Percentiles rank a stretch among this genome's conserved stretches.
These are phyloP conservation scores for Leptatherina wallacei DNA, from an alignment of 2,797 vertebrate species.

Conservation along the genomic window DNA sequence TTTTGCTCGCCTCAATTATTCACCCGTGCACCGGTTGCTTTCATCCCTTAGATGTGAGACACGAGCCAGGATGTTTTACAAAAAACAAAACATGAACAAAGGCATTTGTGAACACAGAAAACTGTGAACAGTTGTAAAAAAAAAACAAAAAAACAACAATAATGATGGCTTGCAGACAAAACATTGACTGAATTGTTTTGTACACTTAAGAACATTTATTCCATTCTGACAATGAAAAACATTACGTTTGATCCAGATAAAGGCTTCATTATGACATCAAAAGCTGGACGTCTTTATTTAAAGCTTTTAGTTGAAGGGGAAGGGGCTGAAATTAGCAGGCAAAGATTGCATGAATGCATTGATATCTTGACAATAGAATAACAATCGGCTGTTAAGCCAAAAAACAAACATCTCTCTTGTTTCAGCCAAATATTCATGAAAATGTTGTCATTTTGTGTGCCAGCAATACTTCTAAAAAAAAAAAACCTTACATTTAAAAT, in stretches of 20 bases:
- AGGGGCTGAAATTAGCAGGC: neutral
- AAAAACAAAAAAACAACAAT: neutral
- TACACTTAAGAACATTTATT: neutral
- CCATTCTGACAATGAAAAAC: neutral
- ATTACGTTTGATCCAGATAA: neutral
- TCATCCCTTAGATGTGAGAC: slow-evolving; percentile 59
- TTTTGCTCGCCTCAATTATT: slow-evolving; percentile 62
- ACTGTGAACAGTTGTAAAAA: no score
- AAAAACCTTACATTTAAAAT: neutral
- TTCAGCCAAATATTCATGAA: neutral
- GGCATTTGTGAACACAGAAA: slow-evolving; percentile 5
- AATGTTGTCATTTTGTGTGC: neutral
- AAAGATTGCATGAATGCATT: neutral
- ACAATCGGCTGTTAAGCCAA: neutral
- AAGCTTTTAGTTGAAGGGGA: neutral
- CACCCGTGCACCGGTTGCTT: slow-evolving; percentile 56
- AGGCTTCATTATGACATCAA: neutral
- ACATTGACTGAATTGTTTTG: slow-evolving; percentile 9
- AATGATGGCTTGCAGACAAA: slow-evolving; percentile 22
- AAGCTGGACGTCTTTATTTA: neutral
- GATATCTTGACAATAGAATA: neutral
- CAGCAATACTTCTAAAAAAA: neutral
- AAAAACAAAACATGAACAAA: slow-evolving; percentile 31
- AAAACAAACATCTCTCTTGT: neutral
- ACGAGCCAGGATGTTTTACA: slow-evolving; percentile 44